phyloP scores from a whole-genome alignment of 2,797 vertebrate genomes.

The Antrozous pallidus region DNA sequence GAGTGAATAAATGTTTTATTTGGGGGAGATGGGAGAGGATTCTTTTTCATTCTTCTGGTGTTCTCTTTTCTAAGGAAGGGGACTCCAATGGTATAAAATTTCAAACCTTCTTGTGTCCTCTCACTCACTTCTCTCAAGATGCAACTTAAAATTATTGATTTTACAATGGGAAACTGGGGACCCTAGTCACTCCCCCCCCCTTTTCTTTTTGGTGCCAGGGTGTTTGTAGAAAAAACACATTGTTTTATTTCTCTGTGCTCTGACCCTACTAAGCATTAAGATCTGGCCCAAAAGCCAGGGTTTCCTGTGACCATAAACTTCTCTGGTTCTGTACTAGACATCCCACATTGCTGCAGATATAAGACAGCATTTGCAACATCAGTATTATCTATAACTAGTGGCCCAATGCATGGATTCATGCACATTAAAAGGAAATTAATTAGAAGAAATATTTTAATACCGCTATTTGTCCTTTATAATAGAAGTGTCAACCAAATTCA shows the following conservation, averaged over 20 bases:
- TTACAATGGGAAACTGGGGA: neutral
- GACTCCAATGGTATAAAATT: neutral
- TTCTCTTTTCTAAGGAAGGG: neutral
- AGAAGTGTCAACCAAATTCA: too few species aligned
- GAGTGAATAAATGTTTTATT: neutral
- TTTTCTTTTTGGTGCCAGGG: neutral
- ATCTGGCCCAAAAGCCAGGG: neutral
- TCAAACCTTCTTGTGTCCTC: neutral
- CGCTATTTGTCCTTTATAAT: too few species aligned
- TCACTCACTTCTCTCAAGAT: neutral
- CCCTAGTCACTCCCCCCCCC: neutral
- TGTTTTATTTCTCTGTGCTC: neutral
- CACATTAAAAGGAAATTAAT: too few species aligned
- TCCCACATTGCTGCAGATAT: neutral
- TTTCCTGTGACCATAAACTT: neutral
- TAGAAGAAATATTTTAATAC: too few species aligned
- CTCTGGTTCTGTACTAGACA: neutral
- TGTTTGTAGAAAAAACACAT: neutral
- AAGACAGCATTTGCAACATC: neutral
- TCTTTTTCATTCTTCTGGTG: neutral
- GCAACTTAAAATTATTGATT: neutral
- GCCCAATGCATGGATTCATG: too few species aligned
- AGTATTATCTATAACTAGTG: neutral
- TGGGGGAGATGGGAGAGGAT: neutral
- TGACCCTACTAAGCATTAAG: neutral